A percentile compares a stretch with the other conserved stretches of the same genome.
phyloP scores from a whole-genome alignment of 2,888 invertebrate genomes.

The Papilio demoleus region DNA sequence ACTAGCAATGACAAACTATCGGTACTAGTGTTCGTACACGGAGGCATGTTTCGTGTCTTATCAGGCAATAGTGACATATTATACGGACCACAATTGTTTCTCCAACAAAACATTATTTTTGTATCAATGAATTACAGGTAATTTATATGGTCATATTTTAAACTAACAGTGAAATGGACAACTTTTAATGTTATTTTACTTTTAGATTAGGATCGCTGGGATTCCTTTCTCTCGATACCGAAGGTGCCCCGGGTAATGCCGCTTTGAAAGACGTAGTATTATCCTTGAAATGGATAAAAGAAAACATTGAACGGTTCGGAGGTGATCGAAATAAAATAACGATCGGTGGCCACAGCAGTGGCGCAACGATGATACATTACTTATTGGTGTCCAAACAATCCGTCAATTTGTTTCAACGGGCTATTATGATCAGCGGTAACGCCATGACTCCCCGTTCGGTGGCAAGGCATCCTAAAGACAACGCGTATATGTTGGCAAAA shows the following conservation, averaged over 20 bases:
- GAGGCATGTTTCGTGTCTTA: conserved; percentile 53
- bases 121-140: conserved; percentile 62
- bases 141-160: not conserved
- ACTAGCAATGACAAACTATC: conserved; percentile 44
- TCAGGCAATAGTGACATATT: conserved; percentile 48
- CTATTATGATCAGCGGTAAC: conserved; percentile 51
- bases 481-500: conserved; percentile 46
- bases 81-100: conserved; percentile 56
- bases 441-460: conserved; percentile 50
- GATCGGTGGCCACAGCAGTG: conserved; percentile 59
- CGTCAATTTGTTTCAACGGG: conserved; percentile 50
- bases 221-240: conserved; percentile 55
- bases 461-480: conserved; percentile 45
- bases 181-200: not conserved
- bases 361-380: conserved; percentile 56
- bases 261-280: conserved; percentile 59
- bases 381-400: conserved; percentile 55
- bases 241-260: conserved; percentile 57
- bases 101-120: conserved; percentile 56
- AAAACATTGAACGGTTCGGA: conserved; percentile 56
- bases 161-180: not conserved
- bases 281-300: conserved; percentile 56
- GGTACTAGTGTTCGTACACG: conserved; percentile 58
- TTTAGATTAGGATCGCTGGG: conserved; percentile 62
- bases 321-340: conserved; percentile 55